phyloP scores from a whole-genome alignment of 2,888 invertebrate species.

The Conops quadrifasciatus region DNA sequence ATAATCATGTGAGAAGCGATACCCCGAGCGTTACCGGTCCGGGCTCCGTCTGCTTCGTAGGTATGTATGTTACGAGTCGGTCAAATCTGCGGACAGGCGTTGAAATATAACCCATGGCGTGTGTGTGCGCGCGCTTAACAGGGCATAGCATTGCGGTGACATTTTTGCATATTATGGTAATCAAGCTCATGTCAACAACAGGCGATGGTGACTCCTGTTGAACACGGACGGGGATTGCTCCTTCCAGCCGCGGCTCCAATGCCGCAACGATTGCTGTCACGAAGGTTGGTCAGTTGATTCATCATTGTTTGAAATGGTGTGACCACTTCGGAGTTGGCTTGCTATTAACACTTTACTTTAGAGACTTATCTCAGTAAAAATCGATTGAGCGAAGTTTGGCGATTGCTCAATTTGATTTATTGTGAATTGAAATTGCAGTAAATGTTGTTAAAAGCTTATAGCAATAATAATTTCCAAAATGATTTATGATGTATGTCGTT shows the following conservation, averaged over 20 bases:
- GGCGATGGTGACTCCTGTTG: constrained; percentile 18
- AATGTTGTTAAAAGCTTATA: too few relatives aligned
- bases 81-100: constrained; percentile 56
- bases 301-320: too few relatives aligned
- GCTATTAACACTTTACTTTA: too few relatives aligned
- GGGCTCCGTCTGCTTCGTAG: not conserved
- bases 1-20: constrained; percentile 15
- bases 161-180: constrained; percentile 35
- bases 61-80: not conserved
- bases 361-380: too few relatives aligned
- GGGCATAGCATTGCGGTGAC: constrained; percentile 4
- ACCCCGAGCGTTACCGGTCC: too few relatives aligned
- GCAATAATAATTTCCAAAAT: too few relatives aligned
- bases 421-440: too few relatives aligned
- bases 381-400: too few relatives aligned
- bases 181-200: constrained; percentile 30
- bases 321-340: too few relatives aligned
- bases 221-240: not conserved
- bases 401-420: too few relatives aligned
- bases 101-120: constrained; percentile 49
- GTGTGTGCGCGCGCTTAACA: too few relatives aligned
- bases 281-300: not conserved
- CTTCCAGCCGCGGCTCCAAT: constrained; percentile 5
- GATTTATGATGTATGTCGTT: too few relatives aligned
- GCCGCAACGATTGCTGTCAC: not conserved